These are phyloP conservation scores for Pheucticus melanocephalus DNA, from an alignment of 2,113 vertebrate species.

Conservation along the genomic window DNA sequence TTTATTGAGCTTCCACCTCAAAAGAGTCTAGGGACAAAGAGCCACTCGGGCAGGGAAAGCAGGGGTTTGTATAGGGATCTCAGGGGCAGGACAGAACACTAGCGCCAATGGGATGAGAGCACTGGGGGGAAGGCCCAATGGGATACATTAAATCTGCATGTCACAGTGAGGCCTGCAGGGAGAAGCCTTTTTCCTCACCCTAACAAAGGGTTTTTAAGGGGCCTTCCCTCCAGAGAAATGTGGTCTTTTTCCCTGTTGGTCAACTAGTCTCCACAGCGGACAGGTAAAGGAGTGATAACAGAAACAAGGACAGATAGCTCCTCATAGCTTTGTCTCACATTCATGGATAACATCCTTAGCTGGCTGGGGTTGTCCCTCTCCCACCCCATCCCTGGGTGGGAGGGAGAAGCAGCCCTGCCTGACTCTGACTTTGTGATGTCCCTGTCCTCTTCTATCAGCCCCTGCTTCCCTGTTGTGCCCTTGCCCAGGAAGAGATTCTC, in stretches of 20 bases:
- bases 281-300: background rate
- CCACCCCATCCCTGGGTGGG: background rate
- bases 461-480: background rate
- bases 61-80: no score
- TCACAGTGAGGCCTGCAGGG: no score
- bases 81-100: no score
- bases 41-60: no score
- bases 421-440: background rate
- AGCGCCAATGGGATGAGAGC: no score
- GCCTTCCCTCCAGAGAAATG: background rate
- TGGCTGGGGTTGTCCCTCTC: accelerated
- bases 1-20: no score
- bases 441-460: accelerated
- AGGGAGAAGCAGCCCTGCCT: background rate
- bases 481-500: background rate
- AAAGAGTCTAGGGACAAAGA: no score
- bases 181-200: background rate
- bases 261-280: background rate
- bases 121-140: background rate
- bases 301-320: background rate
- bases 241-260: background rate
- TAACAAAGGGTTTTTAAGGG: background rate
- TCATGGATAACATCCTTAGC: background rate
- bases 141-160: background rate
- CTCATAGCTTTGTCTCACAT: background rate